Evolutionary conservation across 2,113 vertebrate species (phyloP).

Genomic region (Zapus hudsonius): DNA sequence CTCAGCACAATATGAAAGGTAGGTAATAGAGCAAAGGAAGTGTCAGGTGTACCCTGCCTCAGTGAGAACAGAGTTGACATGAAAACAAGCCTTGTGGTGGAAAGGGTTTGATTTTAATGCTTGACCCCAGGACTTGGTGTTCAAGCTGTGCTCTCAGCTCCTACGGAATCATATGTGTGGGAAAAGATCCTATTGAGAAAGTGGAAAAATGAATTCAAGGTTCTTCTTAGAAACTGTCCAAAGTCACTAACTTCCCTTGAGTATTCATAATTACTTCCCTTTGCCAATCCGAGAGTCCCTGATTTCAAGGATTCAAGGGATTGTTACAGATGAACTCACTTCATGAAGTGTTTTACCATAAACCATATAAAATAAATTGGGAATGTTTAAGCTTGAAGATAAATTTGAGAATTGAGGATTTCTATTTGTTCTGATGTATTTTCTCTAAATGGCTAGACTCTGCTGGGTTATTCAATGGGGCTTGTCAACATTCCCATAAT

Average conservation of each 20-base stretch:
- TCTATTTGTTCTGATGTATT: neutral
- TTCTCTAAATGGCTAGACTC: neutral
- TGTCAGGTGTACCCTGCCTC: constrained; percentile 52
- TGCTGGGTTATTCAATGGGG: neutral
- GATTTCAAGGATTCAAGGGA: neutral
- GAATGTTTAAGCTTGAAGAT: constrained; percentile 25
- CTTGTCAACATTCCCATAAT: neutral
- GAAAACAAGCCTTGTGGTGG: constrained; percentile 35
- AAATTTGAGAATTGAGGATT: neutral
- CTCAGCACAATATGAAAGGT: constrained; percentile 56
- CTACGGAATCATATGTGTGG: neutral
- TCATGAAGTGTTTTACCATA: neutral
- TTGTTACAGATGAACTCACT: neutral
- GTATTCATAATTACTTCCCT: neutral
- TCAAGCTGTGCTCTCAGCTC: constrained; percentile 13
- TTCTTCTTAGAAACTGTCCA: neutral
- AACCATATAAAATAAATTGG: neutral
- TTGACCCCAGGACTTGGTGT: neutral
- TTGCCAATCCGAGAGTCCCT: neutral
- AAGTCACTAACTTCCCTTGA: neutral
- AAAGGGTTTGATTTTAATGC: constrained; percentile 1
- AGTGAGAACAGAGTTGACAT: neutral
- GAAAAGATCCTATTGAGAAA: neutral
- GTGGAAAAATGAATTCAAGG: neutral
- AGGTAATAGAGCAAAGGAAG: constrained; percentile 47